phyloP scores from a whole-genome alignment of 2,797 vertebrate species.

The Nyctalus aviator region DNA sequence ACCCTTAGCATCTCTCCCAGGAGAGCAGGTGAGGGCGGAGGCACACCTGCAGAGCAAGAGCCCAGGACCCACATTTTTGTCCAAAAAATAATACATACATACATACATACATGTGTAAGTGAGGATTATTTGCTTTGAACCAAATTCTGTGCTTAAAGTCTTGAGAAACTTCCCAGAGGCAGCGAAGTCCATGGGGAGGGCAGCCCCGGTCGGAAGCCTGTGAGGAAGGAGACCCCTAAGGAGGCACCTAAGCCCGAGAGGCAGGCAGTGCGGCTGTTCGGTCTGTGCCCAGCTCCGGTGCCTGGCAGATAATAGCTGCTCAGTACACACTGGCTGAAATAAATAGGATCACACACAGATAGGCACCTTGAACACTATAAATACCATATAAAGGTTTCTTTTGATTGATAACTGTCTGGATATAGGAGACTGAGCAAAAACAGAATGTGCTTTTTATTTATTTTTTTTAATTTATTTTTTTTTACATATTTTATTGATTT shows the following conservation, averaged over 20 bases:
- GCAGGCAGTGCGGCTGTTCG: not conserved
- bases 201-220: not conserved
- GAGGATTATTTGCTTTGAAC: conserved; percentile 12
- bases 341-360: not conserved
- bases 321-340: not conserved
- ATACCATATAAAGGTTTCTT: not conserved
- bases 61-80: not conserved
- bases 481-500: too few species aligned
- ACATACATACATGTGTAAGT: too few species aligned
- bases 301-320: not conserved
- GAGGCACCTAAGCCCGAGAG: not conserved
- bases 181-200: not conserved
- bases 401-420: not conserved
- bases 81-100: not conserved
- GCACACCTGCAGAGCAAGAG: too few species aligned
- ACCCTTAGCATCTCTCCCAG: not conserved
- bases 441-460: not conserved
- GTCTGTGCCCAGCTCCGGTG: not conserved
- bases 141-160: not conserved
- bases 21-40: too few species aligned
- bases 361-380: not conserved
- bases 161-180: not conserved
- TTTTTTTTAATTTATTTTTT: too few species aligned
- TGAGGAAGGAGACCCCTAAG: not conserved
- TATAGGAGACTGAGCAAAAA: too few species aligned